Percentiles rank a stretch among this genome's conserved stretches.
Conservation (phyloP, 2,113 vertebrate genomes). For the Bubo blakistoni region DNA sequence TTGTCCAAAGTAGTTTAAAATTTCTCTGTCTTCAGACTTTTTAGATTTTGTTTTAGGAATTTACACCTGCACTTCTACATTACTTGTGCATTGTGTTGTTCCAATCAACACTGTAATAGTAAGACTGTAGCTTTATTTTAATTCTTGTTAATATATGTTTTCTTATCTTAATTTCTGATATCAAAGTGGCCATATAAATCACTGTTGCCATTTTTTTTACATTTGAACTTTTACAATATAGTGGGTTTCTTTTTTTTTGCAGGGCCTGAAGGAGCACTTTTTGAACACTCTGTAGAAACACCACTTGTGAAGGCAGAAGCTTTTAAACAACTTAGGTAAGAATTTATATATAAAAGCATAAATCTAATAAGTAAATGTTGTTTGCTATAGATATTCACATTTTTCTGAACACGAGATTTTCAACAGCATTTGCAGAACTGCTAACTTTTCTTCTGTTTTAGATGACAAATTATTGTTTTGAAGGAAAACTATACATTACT, state of each 20-base stretch:
- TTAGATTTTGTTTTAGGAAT: not conserved
- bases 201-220: not conserved
- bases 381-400: not conserved
- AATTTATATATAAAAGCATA: not conserved
- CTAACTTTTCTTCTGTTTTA: not conserved
- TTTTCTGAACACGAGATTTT: not conserved
- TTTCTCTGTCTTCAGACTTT: not conserved
- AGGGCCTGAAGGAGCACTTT: slow-evolving; percentile 93
- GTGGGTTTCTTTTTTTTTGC: not conserved
- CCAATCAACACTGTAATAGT: not conserved
- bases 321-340: slow-evolving; percentile 88
- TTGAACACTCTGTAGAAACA: slow-evolving; percentile 94
- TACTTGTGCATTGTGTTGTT: not conserved
- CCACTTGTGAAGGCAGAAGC: slow-evolving; percentile 84
- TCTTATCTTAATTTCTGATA: not conserved
- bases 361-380: not conserved
- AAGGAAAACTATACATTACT: not conserved
- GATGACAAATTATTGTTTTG: not conserved
- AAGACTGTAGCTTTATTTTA: not conserved
- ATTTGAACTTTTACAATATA: not conserved
- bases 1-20: not conserved
- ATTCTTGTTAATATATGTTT: not conserved
- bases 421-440: not conserved
- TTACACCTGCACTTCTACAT: not conserved
- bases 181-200: not conserved